These are phyloP conservation scores for Pterois miles DNA, from an alignment of 2,797 vertebrate species.

Conservation along the genomic window DNA sequence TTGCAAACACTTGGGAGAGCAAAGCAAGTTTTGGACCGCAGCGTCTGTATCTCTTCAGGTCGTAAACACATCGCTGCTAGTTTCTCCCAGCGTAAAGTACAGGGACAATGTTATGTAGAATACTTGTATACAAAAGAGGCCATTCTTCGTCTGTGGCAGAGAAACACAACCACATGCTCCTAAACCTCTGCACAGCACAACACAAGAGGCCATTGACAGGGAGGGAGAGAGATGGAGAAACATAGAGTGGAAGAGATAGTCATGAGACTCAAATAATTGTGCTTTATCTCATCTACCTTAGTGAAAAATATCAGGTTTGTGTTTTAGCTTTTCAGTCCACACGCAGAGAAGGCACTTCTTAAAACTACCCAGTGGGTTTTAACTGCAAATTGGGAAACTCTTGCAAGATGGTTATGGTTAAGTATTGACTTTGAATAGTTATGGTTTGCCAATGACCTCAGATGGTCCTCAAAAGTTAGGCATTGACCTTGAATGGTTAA, in stretches of 20 bases:
- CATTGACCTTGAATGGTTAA: too few relatives aligned
- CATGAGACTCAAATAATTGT: constrained; percentile 47
- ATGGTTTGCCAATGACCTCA: too few relatives aligned
- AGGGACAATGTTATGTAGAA: constrained; percentile 18
- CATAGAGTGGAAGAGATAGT: constrained; percentile 40
- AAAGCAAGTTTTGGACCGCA: background rate
- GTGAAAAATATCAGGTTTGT: background rate
- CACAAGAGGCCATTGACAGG: constrained; percentile 64
- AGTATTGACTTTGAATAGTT: too few relatives aligned
- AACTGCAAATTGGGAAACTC: background rate
- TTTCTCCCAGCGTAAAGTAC: background rate
- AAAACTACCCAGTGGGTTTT: background rate
- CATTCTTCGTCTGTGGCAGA: constrained; percentile 54
- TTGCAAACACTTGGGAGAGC: background rate
- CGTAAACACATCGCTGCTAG: background rate
- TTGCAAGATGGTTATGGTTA: too few relatives aligned
- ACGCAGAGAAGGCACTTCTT: background rate
- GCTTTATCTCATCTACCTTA: constrained; percentile 34
- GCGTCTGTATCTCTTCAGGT: background rate
- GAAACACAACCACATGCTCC: constrained; percentile 53
- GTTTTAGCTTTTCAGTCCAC: background rate
- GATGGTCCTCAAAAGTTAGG: rapidly evolving
- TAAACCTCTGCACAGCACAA: constrained; percentile 57
- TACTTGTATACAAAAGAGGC: constrained; percentile 59
- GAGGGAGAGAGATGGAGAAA: constrained; percentile 12